A percentile compares a stretch with the other conserved stretches of the same genome.
Evolutionary conservation across 2,797 vertebrate genomes (phyloP).

Genomic region (Hyperoplus immaculatus): DNA sequence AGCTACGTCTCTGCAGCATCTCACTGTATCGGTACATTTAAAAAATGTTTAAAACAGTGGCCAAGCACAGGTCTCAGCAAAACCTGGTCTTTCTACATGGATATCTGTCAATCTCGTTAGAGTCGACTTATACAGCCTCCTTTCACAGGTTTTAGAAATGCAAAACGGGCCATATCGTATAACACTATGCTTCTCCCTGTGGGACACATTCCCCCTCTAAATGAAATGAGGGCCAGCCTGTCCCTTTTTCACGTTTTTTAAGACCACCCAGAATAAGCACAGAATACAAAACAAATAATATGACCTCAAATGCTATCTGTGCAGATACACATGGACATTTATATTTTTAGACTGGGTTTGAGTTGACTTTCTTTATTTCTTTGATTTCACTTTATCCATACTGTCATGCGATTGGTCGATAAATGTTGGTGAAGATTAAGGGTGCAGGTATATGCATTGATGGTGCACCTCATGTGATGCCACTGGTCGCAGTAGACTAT

Average conservation of each 20-base stretch:
- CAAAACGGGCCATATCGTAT: slow-evolving; percentile 78
- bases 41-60: slow-evolving; percentile 2
- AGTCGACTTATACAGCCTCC: slow-evolving; percentile 55
- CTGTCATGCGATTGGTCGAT: slow-evolving; percentile 22
- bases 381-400: slow-evolving; percentile 8
- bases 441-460: slow-evolving; percentile 30
- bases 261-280: slow-evolving; percentile 83
- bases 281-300: slow-evolving; percentile 61
- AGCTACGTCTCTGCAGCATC: slow-evolving; percentile 39
- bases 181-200: slow-evolving; percentile 77
- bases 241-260: slow-evolving; percentile 54
- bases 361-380: slow-evolving; percentile 21
- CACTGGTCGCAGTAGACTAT: slow-evolving; percentile 44
- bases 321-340: slow-evolving; percentile 25
- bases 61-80: slow-evolving; percentile 16
- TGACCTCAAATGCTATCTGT: slow-evolving; percentile 25
- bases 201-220: slow-evolving; percentile 69
- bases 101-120: slow-evolving; percentile 57
- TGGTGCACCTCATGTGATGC: slow-evolving; percentile 30
- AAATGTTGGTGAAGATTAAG: slow-evolving; percentile 26
- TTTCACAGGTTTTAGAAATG: slow-evolving; percentile 69
- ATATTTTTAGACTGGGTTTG: slow-evolving; percentile 12
- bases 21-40: not conserved
- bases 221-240: slow-evolving; percentile 73
- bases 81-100: slow-evolving; percentile 20